Conservation (phyloP, 2,888 invertebrate genomes). For the Nyleta sp. region DNA sequence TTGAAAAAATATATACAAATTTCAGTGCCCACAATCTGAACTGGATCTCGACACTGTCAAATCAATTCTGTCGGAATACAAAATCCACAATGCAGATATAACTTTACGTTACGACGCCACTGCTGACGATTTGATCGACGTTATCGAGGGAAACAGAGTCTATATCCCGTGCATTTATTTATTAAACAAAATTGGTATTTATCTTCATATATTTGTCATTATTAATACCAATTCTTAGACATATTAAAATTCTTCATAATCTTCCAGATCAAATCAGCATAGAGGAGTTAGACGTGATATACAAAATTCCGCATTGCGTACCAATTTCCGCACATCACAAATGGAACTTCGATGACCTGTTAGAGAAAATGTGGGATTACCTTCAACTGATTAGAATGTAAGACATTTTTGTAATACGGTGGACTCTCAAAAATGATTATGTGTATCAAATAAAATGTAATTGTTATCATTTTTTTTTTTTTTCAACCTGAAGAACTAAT, state of each 20-base stretch:
- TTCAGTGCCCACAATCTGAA: slow-evolving; percentile 93
- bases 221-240: no score
- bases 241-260: neutral
- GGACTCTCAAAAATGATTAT: no score
- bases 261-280: slow-evolving; percentile 94
- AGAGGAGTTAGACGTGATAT: slow-evolving; percentile 98
- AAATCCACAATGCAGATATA: slow-evolving; percentile 99
- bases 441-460: no score
- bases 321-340: slow-evolving; percentile 99
- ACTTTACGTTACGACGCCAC: slow-evolving; percentile 97
- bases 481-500: no score
- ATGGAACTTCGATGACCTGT: slow-evolving; percentile 99
- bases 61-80: slow-evolving; percentile 98
- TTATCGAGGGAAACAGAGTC: slow-evolving; percentile 99
- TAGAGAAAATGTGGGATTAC: slow-evolving; percentile 99
- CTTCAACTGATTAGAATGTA: slow-evolving; percentile 96
- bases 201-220: neutral
- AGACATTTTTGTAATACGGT: slow-evolving; percentile 74
- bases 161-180: slow-evolving; percentile 99
- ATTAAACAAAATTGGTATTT: slow-evolving; percentile 97
- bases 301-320: slow-evolving; percentile 99
- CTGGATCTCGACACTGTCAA: slow-evolving; percentile 97
- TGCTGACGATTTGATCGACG: slow-evolving; percentile 98
- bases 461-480: no score
- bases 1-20: no score